Evolutionary conservation across 2,888 invertebrate species (phyloP), one percentile per base, ranked within the genome.

Genomic region (Euproctis similis): DNA sequence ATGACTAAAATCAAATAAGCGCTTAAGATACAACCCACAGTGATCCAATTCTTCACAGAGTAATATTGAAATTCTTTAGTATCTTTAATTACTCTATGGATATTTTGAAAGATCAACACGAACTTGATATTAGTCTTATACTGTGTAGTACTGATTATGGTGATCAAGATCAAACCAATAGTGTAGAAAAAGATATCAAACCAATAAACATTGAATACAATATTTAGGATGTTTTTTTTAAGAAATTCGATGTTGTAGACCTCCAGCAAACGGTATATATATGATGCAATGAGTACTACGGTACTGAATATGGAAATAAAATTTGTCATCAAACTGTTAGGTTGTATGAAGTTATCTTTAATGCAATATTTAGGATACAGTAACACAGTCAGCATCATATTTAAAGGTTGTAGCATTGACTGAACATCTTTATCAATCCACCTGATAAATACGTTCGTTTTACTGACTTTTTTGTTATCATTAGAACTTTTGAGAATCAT

Each of bases 351-450:
- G 8, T 30, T 18, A 2, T 35, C 12, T 13, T 24, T 37, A 4
- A 44, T 34, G 1, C 23, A 12, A 9, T 44, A 43, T 22, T 33
- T 40, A 2, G 40, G 29, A 24, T 18, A 27, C 2, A 31, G 21
- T 8, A 20, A 26, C 1, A 33, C 8, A 20, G 9, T 8, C 7
- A 44, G 34, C 22, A 40, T 30, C 1, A 44, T 1, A 11, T 40
- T 31, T 4, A 40, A 31, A 20, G 40, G 34, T 2, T 14, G 12
- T 1, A 44, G 8, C 20, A 35, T 20, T 8, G 14, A 11, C 3
- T 40, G 36, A 8, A 42, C 5, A 9, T 39, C 23, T 22, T 6
- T 23, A 0, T 26, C 34, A 6, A 42, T 24, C 2, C 0, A 24
- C 10, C 28, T 26, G 0, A 24, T 24, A 3, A 9, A 5, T 3